Percentiles rank a stretch among this genome's conserved stretches.
phyloP scores from a whole-genome alignment of 2,113 vertebrate genomes.

The Podarcis muralis region DNA sequence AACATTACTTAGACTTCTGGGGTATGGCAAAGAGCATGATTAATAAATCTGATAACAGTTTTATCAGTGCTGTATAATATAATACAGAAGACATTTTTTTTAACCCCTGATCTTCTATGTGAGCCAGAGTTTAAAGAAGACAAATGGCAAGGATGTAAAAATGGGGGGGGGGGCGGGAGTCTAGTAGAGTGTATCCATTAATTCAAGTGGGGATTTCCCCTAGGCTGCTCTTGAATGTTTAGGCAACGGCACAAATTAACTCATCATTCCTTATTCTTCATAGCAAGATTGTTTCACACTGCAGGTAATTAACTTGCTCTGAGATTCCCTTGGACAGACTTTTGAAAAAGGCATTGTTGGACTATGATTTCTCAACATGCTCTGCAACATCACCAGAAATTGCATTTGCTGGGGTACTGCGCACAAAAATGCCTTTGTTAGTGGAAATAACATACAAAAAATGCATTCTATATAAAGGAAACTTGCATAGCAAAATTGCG shows the following conservation, averaged over 20 bases:
- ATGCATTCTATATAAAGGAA: no score
- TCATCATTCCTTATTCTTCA: not conserved
- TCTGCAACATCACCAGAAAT: not conserved
- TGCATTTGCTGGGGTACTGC: no score
- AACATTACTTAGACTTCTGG: conserved; percentile 67
- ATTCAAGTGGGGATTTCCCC: not conserved
- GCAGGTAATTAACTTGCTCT: no score
- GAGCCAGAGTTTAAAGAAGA: conserved; percentile 48
- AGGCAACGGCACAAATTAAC: not conserved
- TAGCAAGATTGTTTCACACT: not conserved
- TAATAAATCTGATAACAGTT: conserved; percentile 69
- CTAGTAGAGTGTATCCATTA: not conserved
- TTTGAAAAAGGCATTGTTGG: not conserved
- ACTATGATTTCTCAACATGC: not conserved
- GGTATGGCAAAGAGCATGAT: conserved; percentile 67
- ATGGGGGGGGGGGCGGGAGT: not conserved
- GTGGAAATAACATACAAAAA: no score
- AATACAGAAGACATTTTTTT: conserved; percentile 53
- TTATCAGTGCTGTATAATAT: conserved; percentile 63
- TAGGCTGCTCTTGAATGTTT: not conserved
- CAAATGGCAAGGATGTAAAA: not conserved
- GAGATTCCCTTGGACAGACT: not conserved
- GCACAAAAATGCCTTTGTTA: no score
- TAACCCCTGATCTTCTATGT: conserved; percentile 55
- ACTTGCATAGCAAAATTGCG: no score